Conservation (phyloP, 1,140 invertebrate genomes). For the Trypoxylus dichotomus region DNA sequence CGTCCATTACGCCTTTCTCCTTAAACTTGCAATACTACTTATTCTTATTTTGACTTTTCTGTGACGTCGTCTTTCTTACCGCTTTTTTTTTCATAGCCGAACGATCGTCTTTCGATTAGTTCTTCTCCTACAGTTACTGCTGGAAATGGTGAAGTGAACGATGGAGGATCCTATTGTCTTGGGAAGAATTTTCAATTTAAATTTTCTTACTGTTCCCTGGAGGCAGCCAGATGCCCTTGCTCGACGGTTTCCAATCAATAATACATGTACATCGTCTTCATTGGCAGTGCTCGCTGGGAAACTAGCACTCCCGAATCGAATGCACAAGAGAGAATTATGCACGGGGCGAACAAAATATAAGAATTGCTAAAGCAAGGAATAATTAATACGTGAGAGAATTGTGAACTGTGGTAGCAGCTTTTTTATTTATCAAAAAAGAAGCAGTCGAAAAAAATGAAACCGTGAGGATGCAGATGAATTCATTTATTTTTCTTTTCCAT, state of each 20-base stretch:
- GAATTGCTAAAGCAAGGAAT: no score
- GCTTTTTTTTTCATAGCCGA: neutral
- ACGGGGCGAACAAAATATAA: no score
- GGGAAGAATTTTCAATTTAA: conserved; percentile 16
- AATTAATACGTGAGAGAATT: no score
- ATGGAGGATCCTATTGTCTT: neutral
- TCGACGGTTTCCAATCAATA: neutral
- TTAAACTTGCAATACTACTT: neutral
- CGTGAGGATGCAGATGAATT: no score
- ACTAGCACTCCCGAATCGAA: no score
- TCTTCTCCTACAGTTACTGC: neutral
- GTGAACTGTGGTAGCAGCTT: no score
- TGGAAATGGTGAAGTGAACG: neutral
- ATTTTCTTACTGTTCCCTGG: neutral
- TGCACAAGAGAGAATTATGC: no score
- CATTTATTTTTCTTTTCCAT: no score
- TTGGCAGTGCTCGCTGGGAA: no score
- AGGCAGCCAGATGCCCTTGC: neutral
- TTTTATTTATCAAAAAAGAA: no score
- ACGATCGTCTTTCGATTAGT: neutral
- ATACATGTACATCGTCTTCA: neutral
- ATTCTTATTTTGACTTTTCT: neutral
- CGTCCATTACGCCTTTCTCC: neutral
- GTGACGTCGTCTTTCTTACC: neutral
- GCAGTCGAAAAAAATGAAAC: no score